Evolutionary conservation across 2,113 vertebrate genomes (phyloP).

Genomic region (Aspiorhynchus laticeps): DNA sequence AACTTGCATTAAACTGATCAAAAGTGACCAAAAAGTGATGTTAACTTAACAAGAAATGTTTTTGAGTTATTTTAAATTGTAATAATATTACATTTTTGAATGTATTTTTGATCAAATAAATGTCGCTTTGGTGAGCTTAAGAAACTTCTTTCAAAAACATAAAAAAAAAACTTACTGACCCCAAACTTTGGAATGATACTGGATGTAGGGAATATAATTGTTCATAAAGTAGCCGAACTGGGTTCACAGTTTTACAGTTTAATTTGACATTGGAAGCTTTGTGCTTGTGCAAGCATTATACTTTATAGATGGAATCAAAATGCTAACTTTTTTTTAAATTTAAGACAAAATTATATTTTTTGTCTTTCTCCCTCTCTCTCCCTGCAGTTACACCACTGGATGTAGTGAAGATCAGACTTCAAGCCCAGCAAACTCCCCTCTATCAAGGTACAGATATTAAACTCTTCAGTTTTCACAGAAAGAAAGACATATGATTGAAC

Average conservation of each 20-base stretch:
- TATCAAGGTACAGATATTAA: slow-evolving; percentile 75
- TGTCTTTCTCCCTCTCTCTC: background rate
- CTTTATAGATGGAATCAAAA: background rate
- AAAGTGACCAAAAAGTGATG: background rate
- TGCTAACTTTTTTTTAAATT: background rate
- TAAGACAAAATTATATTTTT: background rate
- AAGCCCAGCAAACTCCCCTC: slow-evolving; percentile 86
- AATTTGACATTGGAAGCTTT: background rate
- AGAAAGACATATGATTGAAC: background rate
- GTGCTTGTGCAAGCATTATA: background rate
- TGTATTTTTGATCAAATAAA: background rate
- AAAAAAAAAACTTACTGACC: background rate
- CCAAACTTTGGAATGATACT: background rate
- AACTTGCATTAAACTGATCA: background rate
- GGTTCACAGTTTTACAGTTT: background rate
- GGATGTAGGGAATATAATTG: background rate
- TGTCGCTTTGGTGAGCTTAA: background rate
- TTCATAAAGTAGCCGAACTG: background rate
- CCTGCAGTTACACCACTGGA: slow-evolving; percentile 89
- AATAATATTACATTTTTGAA: background rate
- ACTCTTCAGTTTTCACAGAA: background rate
- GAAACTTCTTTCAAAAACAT: background rate
- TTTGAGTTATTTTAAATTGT: background rate
- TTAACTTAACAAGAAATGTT: background rate
- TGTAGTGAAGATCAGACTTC: slow-evolving; percentile 94